Percentiles rank a stretch among this genome's conserved stretches.
phyloP scores from a whole-genome alignment of 2,888 invertebrate species.

The Clusia tigrina region DNA sequence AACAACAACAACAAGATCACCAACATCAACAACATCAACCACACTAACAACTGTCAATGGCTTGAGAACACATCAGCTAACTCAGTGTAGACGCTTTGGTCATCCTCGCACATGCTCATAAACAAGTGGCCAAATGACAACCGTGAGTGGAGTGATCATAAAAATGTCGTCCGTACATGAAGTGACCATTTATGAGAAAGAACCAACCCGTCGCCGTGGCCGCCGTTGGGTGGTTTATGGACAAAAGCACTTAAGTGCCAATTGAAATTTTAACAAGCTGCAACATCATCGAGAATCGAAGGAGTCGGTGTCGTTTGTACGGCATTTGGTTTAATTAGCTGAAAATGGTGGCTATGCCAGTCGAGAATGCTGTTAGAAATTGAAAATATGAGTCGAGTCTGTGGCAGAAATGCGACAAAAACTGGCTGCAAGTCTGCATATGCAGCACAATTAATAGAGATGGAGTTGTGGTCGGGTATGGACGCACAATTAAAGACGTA shows the following conservation, averaged over 20 bases:
- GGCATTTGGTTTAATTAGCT: background rate
- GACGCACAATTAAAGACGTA: too few relatives aligned
- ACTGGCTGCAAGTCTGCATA: too few relatives aligned
- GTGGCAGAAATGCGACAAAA: too few relatives aligned
- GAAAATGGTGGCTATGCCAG: background rate
- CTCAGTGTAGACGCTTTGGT: background rate
- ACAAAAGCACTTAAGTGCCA: slow-evolving; percentile 54
- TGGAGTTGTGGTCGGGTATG: too few relatives aligned
- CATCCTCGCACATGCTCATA: background rate
- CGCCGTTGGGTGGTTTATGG: slow-evolving; percentile 49
- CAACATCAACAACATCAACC: background rate
- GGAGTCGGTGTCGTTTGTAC: background rate
- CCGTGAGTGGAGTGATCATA: background rate
- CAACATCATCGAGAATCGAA: background rate
- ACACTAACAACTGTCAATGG: background rate
- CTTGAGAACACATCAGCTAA: background rate
- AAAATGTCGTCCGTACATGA: background rate
- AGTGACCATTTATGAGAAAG: too few relatives aligned
- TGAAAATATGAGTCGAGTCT: too few relatives aligned
- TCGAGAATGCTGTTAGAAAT: background rate
- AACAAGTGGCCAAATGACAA: background rate
- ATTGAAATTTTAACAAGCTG: slow-evolving; percentile 46
- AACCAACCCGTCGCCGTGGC: too few relatives aligned
- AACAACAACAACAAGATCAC: background rate
- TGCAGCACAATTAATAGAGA: too few relatives aligned